Evolutionary conservation across 2,888 invertebrate species (phyloP), one percentile per base, ranked within the genome.

Genomic region (Electrophaes corylata): DNA sequence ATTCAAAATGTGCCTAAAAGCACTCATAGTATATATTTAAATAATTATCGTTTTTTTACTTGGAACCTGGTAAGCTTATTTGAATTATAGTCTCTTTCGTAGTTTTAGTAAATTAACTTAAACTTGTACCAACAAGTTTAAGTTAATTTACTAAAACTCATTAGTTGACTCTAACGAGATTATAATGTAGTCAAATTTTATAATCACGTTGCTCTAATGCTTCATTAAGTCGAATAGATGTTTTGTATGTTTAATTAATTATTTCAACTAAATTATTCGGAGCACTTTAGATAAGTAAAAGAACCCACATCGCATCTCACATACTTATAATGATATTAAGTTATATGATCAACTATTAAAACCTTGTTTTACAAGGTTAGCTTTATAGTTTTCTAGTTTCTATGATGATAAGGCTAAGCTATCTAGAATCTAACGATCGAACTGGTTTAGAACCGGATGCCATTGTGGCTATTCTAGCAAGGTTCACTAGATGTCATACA

Each of bases 391-490:
- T 41, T 52, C 35, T 46, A 45, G 51, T 52, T n/a, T n/a, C n/a
- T n/a, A 31, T 43, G 16, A 47, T 51, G 37, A 57, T 51, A 59
- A 47, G 53, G 46, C 50, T 46, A 16, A 29, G 55, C 18, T 47
- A 51, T 59, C 44, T 49, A 37, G 40, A 43, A 41, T 46, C 19
- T 61, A 50, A 47, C 62, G 46, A 39, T 56, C 45, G 39, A 64
- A 73, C 73, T 60, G 64, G 76, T 75, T 71, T 53, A 20, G 39
- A 69, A 73, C 69, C 69, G 78, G 72, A 65, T 66, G 49, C 52
- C 59, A 51, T 51, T 64, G 62, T 60, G 62, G 59, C 65, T n/a
- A 60, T 61, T 43, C 51, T 43, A 54, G 62, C 70, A 60, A 70
- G 69, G 72, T 63, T 68, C 55, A 58, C 60, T 64, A 54, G 60